A percentile compares a stretch with the other conserved stretches of the same genome.
phyloP scores from a whole-genome alignment of 2,888 invertebrate species.

The Flexamia atlantica region DNA sequence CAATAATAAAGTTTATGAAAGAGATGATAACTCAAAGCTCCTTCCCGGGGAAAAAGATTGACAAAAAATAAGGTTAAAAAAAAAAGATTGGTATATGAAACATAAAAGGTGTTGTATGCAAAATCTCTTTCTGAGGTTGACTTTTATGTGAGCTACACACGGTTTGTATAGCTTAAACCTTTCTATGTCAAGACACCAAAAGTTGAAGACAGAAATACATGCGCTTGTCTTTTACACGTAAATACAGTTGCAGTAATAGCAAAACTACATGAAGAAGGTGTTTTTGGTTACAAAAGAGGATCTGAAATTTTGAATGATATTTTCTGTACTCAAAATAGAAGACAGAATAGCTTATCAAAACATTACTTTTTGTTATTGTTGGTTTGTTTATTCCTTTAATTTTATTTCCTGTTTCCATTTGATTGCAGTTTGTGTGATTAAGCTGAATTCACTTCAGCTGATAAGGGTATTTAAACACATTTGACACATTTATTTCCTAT shows the following conservation, averaged over 20 bases:
- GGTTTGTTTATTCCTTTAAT: too few species aligned
- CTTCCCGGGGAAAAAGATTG: constrained; percentile 33
- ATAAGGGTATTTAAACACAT: too few species aligned
- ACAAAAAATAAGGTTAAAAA: constrained; percentile 2
- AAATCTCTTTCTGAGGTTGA: constrained; percentile 24
- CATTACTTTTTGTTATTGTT: too few species aligned
- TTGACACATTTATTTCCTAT: too few species aligned
- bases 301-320: neutral
- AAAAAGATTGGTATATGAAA: constrained; percentile 8
- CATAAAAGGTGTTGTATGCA: constrained; percentile 29
- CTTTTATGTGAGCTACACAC: constrained; percentile 11
- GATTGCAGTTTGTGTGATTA: too few species aligned
- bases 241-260: neutral
- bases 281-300: neutral
- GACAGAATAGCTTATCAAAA: too few species aligned
- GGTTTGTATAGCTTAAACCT: constrained; percentile 4
- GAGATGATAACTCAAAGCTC: constrained; percentile 22
- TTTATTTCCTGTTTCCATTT: too few species aligned
- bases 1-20: neutral
- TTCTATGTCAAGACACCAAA: neutral
- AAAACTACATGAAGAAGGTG: constrained; percentile 8
- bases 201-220: constrained; percentile 1
- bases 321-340: too few species aligned
- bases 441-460: too few species aligned
- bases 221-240: neutral